These are phyloP conservation scores for Chrysocyon brachyurus DNA, from an alignment of 2,797 vertebrate species.

Conservation along the genomic window DNA sequence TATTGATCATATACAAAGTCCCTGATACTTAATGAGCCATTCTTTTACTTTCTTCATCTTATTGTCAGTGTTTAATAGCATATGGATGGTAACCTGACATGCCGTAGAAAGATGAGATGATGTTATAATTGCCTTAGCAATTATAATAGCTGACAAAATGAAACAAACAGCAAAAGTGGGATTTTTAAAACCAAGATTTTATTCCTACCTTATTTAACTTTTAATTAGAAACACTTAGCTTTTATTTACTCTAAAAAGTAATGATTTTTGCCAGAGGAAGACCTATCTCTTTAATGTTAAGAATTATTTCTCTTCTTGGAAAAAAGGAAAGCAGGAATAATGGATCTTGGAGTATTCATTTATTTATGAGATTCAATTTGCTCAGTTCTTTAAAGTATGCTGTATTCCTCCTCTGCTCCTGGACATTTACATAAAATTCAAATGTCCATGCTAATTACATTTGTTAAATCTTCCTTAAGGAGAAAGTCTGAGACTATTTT, in stretches of 20 bases:
- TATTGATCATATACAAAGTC: background rate
- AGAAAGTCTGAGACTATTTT: slow-evolving; percentile 16
- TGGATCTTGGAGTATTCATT: background rate
- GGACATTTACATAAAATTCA: slow-evolving; percentile 58
- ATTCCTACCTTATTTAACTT: slow-evolving; percentile 63
- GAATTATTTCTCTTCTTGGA: slow-evolving; percentile 12
- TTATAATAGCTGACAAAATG: slow-evolving; percentile 62
- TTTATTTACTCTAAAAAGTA: slow-evolving; percentile 67
- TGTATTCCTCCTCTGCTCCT: background rate
- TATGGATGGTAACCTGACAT: background rate
- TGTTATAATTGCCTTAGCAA: slow-evolving; percentile 66
- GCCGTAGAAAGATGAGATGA: background rate
- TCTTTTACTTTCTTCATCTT: slow-evolving; percentile 50
- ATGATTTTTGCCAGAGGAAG: slow-evolving; percentile 59
- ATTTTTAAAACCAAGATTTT: slow-evolving; percentile 67
- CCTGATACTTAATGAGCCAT: background rate
- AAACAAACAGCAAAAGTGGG: slow-evolving; percentile 68
- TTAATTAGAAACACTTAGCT: slow-evolving; percentile 74
- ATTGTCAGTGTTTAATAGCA: slow-evolving; percentile 73
- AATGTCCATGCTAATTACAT: slow-evolving; percentile 34
- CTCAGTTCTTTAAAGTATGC: slow-evolving; percentile 35
- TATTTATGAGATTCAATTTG: slow-evolving; percentile 62
- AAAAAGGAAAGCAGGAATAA: background rate
- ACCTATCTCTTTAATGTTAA: slow-evolving; percentile 60
- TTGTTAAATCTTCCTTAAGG: slow-evolving; percentile 54